phyloP scores from a whole-genome alignment of 2,888 invertebrate genomes.

The Tenthredo amoena region DNA sequence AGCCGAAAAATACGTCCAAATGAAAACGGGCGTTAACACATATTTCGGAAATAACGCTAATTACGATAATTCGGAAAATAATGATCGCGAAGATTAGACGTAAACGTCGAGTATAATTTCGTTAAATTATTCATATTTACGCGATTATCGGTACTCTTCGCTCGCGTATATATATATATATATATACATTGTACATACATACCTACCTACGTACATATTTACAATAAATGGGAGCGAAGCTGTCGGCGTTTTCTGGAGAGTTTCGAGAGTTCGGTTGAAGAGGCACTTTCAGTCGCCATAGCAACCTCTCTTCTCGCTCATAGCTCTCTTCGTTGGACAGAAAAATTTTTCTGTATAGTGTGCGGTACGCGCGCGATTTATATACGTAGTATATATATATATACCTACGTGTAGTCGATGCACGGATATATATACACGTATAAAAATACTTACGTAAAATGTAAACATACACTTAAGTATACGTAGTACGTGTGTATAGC shows the following conservation, averaged over 20 bases:
- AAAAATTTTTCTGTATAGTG: no score
- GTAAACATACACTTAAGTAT: no score
- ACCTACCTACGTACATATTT: background rate
- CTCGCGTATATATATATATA: background rate
- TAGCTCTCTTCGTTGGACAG: background rate
- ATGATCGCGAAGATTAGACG: background rate
- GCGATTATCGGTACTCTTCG: background rate
- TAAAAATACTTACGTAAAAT: background rate
- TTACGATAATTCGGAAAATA: background rate
- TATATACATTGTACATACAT: background rate
- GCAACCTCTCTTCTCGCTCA: conserved; percentile 33
- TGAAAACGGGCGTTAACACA: no score
- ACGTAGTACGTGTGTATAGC: background rate
- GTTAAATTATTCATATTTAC: background rate
- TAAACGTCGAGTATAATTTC: background rate
- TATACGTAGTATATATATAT: background rate
- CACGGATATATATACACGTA: no score
- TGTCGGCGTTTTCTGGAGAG: conserved; percentile 35
- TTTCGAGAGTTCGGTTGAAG: conserved; percentile 11
- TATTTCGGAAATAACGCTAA: background rate
- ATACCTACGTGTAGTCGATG: background rate
- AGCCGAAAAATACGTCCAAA: no score
- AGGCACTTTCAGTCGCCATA: conserved; percentile 39
- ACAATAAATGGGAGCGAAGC: conserved; percentile 33
- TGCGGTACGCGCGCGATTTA: no score